A percentile compares a stretch with the other conserved stretches of the same genome.
These are phyloP conservation scores for Epinephelus coioides DNA, from an alignment of 2,797 vertebrate species.

Conservation along the genomic window DNA sequence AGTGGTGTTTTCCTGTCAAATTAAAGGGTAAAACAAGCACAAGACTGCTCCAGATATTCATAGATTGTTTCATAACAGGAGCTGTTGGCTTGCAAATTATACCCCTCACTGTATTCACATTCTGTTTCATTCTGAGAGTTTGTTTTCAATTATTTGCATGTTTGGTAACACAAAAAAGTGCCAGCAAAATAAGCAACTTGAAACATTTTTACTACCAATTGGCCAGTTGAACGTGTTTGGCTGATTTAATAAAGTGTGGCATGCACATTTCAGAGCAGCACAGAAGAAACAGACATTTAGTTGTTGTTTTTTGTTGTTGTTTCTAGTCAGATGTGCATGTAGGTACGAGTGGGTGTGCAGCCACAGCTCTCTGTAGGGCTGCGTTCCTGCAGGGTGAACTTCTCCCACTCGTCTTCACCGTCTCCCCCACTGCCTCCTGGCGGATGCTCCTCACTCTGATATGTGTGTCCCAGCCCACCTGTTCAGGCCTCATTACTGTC, in stretches of 20 bases:
- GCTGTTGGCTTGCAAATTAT: constrained; percentile 45
- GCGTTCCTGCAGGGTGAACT: constrained; percentile 81
- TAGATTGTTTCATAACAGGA: constrained; percentile 16
- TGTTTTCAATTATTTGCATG: constrained; percentile 20
- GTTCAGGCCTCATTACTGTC: constrained; percentile 90
- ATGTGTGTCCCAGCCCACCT: constrained; percentile 88
- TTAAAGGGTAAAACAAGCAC: constrained; percentile 40
- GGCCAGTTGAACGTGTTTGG: neutral
- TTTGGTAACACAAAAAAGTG: constrained; percentile 27
- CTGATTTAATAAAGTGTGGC: constrained; percentile 35
- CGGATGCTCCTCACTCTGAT: constrained; percentile 84
- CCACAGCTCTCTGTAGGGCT: constrained; percentile 64
- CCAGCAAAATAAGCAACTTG: constrained; percentile 12
- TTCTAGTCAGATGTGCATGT: constrained; percentile 62
- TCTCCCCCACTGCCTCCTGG: constrained; percentile 82
- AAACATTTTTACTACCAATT: neutral
- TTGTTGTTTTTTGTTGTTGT: constrained; percentile 58
- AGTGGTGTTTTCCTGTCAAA: constrained; percentile 37
- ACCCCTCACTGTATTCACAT: constrained; percentile 25
- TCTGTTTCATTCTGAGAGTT: constrained; percentile 25
- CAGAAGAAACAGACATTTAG: constrained; percentile 53
- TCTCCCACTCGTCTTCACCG: constrained; percentile 77
- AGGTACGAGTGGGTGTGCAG: constrained; percentile 74
- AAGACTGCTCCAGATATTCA: constrained; percentile 36
- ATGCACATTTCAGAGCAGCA: constrained; percentile 28